Percentiles rank a stretch among this genome's conserved stretches.
These are phyloP conservation scores for Centropus unirufus DNA, from an alignment of 2,113 vertebrate species.

Conservation along the genomic window DNA sequence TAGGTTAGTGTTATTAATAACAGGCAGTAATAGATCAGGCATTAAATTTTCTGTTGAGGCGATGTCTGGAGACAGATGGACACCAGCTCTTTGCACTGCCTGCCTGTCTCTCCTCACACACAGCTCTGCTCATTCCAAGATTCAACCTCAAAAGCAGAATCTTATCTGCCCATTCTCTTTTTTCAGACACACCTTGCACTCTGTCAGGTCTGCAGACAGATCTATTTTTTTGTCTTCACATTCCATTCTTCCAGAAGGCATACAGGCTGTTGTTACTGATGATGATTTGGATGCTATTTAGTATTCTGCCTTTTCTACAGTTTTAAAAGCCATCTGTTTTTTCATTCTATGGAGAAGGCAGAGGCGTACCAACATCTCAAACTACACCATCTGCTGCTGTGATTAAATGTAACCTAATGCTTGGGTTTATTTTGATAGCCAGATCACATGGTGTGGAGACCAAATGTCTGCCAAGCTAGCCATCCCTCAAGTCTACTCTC, in stretches of 20 bases:
- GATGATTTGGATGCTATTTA: not conserved
- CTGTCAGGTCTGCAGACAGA: not conserved
- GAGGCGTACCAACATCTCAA: not conserved
- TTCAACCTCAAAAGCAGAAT: not conserved
- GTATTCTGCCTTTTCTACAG: not conserved
- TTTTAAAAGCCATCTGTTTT: not conserved
- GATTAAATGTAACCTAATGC: not conserved
- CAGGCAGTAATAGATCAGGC: not conserved
- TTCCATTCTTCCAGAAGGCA: not conserved
- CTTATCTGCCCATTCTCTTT: not conserved
- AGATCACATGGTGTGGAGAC: not conserved
- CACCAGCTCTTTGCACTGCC: not conserved
- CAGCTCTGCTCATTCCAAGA: not conserved
- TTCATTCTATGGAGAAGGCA: not conserved
- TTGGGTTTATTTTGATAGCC: not conserved
- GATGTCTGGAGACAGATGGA: not conserved
- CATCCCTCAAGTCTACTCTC: not conserved
- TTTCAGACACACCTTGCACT: not conserved
- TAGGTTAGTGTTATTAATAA: not conserved
- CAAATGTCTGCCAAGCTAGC: not conserved
- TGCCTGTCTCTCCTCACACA: fast-evolving
- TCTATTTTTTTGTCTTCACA: not conserved
- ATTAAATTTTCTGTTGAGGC: not conserved
- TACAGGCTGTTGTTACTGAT: not conserved
- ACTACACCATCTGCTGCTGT: not conserved